phyloP scores from a whole-genome alignment of 2,797 vertebrate species.

The Cossypha niveicapilla region DNA sequence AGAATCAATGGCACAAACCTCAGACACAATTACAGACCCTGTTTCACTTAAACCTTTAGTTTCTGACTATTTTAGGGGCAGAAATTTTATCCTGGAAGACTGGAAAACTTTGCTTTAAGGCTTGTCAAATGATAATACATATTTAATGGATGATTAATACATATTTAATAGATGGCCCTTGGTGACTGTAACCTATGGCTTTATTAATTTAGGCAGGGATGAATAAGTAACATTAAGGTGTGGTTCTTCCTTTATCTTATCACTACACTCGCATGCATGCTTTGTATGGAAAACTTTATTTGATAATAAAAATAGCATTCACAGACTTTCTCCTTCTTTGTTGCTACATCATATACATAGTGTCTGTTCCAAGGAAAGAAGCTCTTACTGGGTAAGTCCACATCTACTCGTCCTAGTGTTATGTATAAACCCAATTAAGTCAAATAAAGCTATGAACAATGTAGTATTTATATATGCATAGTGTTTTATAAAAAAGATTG shows the following conservation, averaged over 20 bases:
- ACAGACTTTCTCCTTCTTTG: slow-evolving; percentile 89
- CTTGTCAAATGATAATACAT: background rate
- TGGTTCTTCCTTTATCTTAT: slow-evolving; percentile 57
- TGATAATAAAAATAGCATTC: slow-evolving; percentile 98
- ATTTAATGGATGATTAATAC: background rate
- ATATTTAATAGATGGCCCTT: slow-evolving; percentile 1
- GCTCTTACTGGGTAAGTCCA: slow-evolving; percentile 87
- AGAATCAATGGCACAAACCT: background rate
- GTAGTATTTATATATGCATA: slow-evolving; percentile 99
- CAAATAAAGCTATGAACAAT: slow-evolving; percentile 99
- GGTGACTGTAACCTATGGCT: background rate
- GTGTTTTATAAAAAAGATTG: slow-evolving; percentile 95
- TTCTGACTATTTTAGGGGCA: background rate
- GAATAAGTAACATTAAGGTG: background rate
- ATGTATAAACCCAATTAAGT: slow-evolving; percentile 89
- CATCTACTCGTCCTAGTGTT: slow-evolving; percentile 90
- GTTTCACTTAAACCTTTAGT: background rate
- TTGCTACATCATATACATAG: slow-evolving; percentile 93
- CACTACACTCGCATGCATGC: slow-evolving; percentile 67
- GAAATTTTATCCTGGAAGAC: background rate
- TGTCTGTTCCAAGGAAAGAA: slow-evolving; percentile 92
- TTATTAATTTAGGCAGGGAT: slow-evolving; percentile 3
- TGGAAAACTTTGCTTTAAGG: background rate
- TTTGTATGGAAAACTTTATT: slow-evolving; percentile 99
- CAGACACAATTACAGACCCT: background rate